Evolutionary conservation across 92 coral and sea anemone genomes (phyloP).

Genomic region (Hydrozoanthus gracilis): DNA sequence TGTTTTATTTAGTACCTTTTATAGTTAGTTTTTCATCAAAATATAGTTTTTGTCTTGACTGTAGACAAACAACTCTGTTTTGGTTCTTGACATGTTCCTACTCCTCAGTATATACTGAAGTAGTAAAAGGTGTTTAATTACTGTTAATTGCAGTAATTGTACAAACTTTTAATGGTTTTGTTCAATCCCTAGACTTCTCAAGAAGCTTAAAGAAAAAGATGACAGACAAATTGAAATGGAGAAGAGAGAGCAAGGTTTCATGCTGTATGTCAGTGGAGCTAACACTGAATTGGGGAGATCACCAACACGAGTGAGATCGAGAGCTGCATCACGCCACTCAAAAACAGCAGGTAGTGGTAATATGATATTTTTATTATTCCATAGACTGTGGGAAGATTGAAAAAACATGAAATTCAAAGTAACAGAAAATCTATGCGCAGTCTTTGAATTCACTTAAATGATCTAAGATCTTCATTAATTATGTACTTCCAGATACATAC

Average conservation of each 20-base stretch:
- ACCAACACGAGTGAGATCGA: slow-evolving; percentile 65
- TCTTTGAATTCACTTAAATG: neutral
- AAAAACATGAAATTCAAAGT: too few relatives aligned
- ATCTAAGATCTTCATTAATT: neutral
- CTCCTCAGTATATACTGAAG: too few relatives aligned
- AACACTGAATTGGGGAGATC: slow-evolving; percentile 72
- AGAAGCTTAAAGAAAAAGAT: slow-evolving; percentile 85
- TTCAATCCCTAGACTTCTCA: slow-evolving; percentile 72
- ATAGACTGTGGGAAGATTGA: too few relatives aligned
- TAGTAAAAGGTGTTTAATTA: too few relatives aligned
- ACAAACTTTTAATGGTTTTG: neutral
- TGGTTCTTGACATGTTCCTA: too few relatives aligned
- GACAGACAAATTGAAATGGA: slow-evolving; percentile 91
- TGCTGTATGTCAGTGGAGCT: slow-evolving; percentile 96
- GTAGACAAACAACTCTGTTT: too few relatives aligned
- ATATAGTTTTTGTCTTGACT: too few relatives aligned
- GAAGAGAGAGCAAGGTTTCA: slow-evolving; percentile 96
- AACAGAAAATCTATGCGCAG: too few relatives aligned
- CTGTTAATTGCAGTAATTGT: neutral
- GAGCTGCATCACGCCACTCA: slow-evolving; percentile 78
- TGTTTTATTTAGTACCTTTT: too few relatives aligned
- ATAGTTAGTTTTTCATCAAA: too few relatives aligned
- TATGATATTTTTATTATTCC: neutral
- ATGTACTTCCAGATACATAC: slow-evolving; percentile 65
- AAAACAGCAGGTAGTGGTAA: slow-evolving; percentile 84